phyloP scores from a whole-genome alignment of 2,113 vertebrate species.

The Xenopus laevis region DNA sequence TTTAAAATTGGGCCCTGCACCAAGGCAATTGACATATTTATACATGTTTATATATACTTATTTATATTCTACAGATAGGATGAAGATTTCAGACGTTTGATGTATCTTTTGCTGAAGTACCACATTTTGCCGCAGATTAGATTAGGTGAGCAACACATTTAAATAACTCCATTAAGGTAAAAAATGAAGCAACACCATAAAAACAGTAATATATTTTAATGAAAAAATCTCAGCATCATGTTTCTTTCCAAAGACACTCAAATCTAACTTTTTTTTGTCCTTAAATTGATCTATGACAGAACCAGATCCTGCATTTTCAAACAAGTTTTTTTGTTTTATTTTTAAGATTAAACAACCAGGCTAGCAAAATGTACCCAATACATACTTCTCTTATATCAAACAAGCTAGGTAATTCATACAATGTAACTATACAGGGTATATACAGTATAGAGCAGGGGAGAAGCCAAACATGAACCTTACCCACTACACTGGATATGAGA shows the following conservation, averaged over 20 bases:
- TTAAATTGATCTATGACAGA: slow-evolving; percentile 74
- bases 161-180: slow-evolving; percentile 44
- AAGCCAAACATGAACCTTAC: slow-evolving; percentile 28
- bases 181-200: slow-evolving; percentile 63
- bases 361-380: slow-evolving; percentile 91
- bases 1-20: too few species aligned
- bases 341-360: slow-evolving; percentile 81
- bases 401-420: slow-evolving; percentile 82
- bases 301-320: slow-evolving; percentile 69
- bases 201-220: slow-evolving; percentile 79
- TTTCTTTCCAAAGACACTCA: slow-evolving; percentile 82
- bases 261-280: slow-evolving; percentile 70
- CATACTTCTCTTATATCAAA: slow-evolving; percentile 84
- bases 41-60: too few species aligned
- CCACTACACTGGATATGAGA: slow-evolving; percentile 8
- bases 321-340: slow-evolving; percentile 58
- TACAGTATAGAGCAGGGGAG: slow-evolving; percentile 66
- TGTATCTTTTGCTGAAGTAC: too few species aligned
- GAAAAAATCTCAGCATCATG: slow-evolving; percentile 75
- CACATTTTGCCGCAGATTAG: not conserved
- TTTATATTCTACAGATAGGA: too few species aligned
- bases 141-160: slow-evolving; percentile 48
- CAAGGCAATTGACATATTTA: not conserved
- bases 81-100: too few species aligned
- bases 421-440: slow-evolving; percentile 86